Conservation (phyloP, 1,140 invertebrate genomes). For the Agraylea sexmaculata region DNA sequence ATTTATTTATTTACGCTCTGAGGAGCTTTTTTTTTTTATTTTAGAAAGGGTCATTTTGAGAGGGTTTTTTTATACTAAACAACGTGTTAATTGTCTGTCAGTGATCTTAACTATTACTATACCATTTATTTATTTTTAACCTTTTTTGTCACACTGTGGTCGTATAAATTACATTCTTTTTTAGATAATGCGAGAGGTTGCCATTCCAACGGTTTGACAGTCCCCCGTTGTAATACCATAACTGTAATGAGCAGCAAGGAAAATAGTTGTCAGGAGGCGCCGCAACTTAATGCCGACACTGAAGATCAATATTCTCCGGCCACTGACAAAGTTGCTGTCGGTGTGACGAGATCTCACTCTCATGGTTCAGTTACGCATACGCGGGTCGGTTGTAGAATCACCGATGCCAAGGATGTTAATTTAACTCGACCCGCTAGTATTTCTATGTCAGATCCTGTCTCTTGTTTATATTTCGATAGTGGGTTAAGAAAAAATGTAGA, state of each 20-base stretch:
- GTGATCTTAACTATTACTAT: too few relatives aligned
- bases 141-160: too few relatives aligned
- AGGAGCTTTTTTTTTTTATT: too few relatives aligned
- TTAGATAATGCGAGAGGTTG: conserved; percentile 7
- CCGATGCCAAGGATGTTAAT: conserved; percentile 5
- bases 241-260: conserved; percentile 38
- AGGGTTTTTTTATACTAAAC: too few relatives aligned
- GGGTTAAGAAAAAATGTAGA: conserved; percentile 8
- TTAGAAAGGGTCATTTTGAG: too few relatives aligned
- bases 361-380: conserved; percentile 30
- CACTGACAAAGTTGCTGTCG: conserved; percentile 30
- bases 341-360: conserved; percentile 36
- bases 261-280: conserved; percentile 17
- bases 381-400: conserved; percentile 2
- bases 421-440: conserved; percentile 33
- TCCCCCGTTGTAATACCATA: conserved; percentile 45
- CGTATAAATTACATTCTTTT: conserved; percentile 2
- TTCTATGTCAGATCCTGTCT: conserved; percentile 23
- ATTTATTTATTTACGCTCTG: too few relatives aligned
- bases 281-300: conserved; percentile 5
- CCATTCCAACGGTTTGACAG: conserved; percentile 38
- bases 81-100: too few relatives aligned
- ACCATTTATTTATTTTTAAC: too few relatives aligned
- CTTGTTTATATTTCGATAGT: conserved; percentile 9
- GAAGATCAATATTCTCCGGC: conserved; percentile 25